phyloP scores from a whole-genome alignment of 2,888 invertebrate genomes.

The Scaptomyza flava region DNA sequence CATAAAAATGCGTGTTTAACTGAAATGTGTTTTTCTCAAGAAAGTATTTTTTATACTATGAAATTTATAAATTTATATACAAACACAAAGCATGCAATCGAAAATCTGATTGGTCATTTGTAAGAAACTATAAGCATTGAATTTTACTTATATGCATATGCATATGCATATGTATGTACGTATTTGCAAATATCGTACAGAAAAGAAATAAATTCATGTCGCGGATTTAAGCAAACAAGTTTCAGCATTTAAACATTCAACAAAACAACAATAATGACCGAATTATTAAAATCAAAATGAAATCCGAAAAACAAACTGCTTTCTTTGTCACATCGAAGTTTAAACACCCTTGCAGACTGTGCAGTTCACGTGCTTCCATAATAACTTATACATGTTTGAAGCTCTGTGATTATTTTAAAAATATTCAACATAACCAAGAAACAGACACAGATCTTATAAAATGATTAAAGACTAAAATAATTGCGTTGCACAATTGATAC shows the following conservation, averaged over 20 bases:
- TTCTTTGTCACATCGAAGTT: conserved; percentile 3
- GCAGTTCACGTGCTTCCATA: background rate
- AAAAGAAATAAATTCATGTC: conserved; percentile 21
- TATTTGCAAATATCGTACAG: conserved; percentile 6
- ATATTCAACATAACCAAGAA: too few species aligned
- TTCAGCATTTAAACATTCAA: conserved; percentile 19
- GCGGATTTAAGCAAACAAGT: conserved; percentile 28
- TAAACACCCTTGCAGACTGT: background rate
- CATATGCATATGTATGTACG: background rate
- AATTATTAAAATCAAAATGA: conserved; percentile 1
- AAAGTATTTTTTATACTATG: background rate
- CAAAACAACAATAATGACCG: conserved; percentile 2
- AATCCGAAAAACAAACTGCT: background rate
- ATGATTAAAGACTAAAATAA: too few species aligned
- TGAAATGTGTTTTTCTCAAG: conserved; percentile 8
- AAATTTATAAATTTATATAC: background rate
- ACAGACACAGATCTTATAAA: too few species aligned
- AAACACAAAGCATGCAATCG: background rate
- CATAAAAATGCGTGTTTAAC: conserved; percentile 16
- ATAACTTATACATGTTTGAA: too few species aligned
- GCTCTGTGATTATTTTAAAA: too few species aligned
- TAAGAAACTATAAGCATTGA: background rate
- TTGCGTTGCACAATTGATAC: too few species aligned
- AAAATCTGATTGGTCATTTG: conserved; percentile 1
- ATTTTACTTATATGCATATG: background rate